Evolutionary conservation across 2,888 invertebrate species (phyloP), one percentile per base, ranked within the genome.

Genomic region (Rhamphomyia laevipes): DNA sequence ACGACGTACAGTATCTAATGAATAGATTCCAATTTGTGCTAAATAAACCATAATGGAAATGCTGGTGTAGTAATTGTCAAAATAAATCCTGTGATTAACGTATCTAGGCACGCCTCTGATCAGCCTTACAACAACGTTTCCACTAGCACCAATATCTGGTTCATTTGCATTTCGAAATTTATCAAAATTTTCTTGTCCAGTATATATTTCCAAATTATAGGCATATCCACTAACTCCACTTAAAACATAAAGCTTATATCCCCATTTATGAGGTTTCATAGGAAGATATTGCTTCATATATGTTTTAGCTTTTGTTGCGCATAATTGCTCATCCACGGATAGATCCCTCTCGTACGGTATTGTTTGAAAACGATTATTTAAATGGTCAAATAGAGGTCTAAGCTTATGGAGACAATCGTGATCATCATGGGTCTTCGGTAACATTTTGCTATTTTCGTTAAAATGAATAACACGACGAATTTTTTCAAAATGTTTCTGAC

Each of bases 261-360:
- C 52, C 49, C 51, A 53, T 43, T 56, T 56, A 43, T 56, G 48
- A 1, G 55, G 53, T 43, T 55, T 55, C 12, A 21, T 9, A 3
- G 41, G 40, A 4, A 45, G 17, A 23, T 45, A 45, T 15, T 45
- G 45, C 16, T 45, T 38, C 38, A 45, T 21, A 17, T 31, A 27
- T 7, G 23, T 17, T 4, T 21, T 21, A 2, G 37, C 15, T 17
- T 45, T 45, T 15, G 45, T 37, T 12, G 45, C 23, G 30, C 35
- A 45, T 6, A 45, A 18, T 21, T 45, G 35, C 4, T 45, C 37
- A 37, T 45, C 45, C 4, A 21, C 23, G 13, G 16, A 45, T 6
- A 38, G 11, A 2, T 15, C 5, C 12, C 21, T 11, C 23, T 27
- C 27, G 15, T 15, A 16, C 5, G 37, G 3, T 4, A 45, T 13